These are phyloP conservation scores for Lasioglossum pauxillum DNA, from an alignment of 2,888 invertebrate genomes.

Conservation along the genomic window DNA sequence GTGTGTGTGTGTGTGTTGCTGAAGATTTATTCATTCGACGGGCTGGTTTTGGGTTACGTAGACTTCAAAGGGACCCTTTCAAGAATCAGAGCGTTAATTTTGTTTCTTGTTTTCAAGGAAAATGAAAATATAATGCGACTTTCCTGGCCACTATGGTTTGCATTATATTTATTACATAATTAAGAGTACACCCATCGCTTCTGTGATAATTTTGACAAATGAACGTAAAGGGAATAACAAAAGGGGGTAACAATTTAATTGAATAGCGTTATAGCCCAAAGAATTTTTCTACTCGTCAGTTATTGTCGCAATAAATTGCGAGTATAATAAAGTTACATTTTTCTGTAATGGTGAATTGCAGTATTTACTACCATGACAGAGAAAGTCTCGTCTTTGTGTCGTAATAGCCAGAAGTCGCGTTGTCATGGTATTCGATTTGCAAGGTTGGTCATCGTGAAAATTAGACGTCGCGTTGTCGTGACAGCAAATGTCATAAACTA, in stretches of 20 bases:
- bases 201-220: not conserved
- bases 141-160: not conserved
- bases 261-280: too few relatives aligned
- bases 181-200: not conserved
- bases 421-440: not conserved
- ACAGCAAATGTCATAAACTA: not conserved
- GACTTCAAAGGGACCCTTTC: not conserved
- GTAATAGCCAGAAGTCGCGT: not conserved
- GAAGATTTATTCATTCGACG: conserved; percentile 2
- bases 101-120: not conserved
- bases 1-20: too few relatives aligned
- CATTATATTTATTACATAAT: not conserved
- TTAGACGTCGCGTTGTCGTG: not conserved
- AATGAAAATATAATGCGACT: not conserved
- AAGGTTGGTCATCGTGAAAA: not conserved
- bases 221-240: too few relatives aligned
- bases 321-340: not conserved
- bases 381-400: not conserved
- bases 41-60: not conserved
- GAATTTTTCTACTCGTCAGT: not conserved
- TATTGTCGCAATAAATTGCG: not conserved
- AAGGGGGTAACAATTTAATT: too few relatives aligned
- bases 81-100: not conserved
- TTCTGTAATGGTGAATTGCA: not conserved
- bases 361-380: not conserved